These are phyloP conservation scores for Gymnarchus niloticus DNA, from an alignment of 2,113 vertebrate species.

Conservation along the genomic window DNA sequence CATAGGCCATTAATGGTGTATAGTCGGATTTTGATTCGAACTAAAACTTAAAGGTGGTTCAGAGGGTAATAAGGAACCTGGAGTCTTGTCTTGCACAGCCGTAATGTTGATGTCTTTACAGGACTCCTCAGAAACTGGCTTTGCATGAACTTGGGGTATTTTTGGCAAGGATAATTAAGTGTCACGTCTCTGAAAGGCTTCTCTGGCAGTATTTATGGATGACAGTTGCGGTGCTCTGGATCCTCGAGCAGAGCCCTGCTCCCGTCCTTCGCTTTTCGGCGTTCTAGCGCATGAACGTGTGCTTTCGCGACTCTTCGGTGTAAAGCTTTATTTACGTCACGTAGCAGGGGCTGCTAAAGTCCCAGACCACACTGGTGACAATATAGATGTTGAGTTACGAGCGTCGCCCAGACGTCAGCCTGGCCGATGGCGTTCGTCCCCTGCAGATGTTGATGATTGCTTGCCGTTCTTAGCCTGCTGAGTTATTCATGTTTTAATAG, in stretches of 20 bases:
- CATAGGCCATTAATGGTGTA: not conserved
- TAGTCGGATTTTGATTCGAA: not conserved
- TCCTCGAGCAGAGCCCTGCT: not conserved
- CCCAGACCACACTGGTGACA: not conserved
- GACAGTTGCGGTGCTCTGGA: not conserved
- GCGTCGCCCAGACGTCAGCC: not conserved
- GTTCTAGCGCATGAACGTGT: not conserved
- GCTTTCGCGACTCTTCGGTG: not conserved
- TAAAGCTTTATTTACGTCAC: not conserved
- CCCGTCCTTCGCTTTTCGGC: not conserved
- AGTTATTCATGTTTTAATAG: constrained; percentile 6
- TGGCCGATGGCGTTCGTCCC: not conserved
- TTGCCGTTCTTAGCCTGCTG: not conserved
- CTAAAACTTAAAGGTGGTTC: constrained; percentile 14
- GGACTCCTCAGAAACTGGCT: not conserved
- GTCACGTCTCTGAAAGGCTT: constrained; percentile 19
- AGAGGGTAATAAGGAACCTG: not conserved
- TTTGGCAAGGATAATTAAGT: constrained; percentile 26
- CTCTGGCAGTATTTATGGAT: constrained; percentile 25
- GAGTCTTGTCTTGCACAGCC: not conserved
- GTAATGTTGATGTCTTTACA: not conserved
- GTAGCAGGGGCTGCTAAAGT: not conserved
- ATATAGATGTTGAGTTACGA: not conserved
- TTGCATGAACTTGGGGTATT: constrained; percentile 26
- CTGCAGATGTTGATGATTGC: not conserved